These are phyloP conservation scores for Nematopogon swammerdamellus DNA, from an alignment of 2,888 invertebrate genomes.

Conservation along the genomic window DNA sequence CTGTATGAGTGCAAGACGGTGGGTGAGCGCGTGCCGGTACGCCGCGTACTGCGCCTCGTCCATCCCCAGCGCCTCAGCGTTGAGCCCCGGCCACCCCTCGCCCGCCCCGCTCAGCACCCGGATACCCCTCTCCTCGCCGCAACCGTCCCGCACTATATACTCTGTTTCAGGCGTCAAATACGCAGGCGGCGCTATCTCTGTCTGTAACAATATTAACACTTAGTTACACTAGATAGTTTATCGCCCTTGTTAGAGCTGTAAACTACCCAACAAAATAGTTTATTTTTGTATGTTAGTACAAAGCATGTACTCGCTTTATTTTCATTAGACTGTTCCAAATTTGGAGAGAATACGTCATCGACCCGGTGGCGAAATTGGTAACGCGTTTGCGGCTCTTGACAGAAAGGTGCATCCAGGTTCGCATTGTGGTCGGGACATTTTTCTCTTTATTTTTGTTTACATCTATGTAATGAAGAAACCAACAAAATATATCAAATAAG, in stretches of 20 bases:
- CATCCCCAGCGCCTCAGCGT: constrained; percentile 43
- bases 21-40: constrained; percentile 62
- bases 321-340: neutral
- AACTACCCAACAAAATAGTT: no score
- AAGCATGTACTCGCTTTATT: no score
- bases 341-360: no score
- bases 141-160: constrained; percentile 21
- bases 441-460: neutral
- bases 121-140: constrained; percentile 26
- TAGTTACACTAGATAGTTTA: neutral
- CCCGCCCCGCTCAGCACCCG: constrained; percentile 30
- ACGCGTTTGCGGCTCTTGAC: neutral
- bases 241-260: neutral
- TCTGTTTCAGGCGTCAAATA: constrained; percentile 36
- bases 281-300: no score
- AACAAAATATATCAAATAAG: no score
- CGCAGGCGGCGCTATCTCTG: constrained; percentile 24
- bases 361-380: no score
- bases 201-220: constrained; percentile 18
- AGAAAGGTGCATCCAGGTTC: neutral
- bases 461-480: no score
- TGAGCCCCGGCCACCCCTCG: constrained; percentile 42
- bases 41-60: constrained; percentile 68
- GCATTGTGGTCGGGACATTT: neutral
- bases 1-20: constrained; percentile 76